Evolutionary conservation across 92 coral and sea anemone genomes (phyloP).

Genomic region (Actinernus sp.): DNA sequence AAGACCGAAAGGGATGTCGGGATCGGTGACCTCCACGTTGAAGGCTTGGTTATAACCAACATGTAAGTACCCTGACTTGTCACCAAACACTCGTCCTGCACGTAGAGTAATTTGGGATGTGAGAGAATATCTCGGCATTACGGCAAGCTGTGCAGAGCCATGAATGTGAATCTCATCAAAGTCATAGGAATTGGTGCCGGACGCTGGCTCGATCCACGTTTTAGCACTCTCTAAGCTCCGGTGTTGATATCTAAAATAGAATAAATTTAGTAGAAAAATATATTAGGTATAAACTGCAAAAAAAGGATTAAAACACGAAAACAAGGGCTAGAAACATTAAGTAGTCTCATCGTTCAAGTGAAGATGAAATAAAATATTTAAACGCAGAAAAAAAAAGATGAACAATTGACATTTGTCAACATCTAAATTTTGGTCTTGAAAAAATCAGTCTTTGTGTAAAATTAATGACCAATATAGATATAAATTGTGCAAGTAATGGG

Average conservation of each 20-base stretch:
- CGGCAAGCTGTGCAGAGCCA: constrained; percentile 68
- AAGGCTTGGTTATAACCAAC: constrained; percentile 64
- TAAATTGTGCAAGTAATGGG: too few relatives aligned
- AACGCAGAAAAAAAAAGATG: not conserved
- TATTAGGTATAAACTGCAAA: too few relatives aligned
- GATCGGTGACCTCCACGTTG: constrained; percentile 55
- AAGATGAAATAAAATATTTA: too few relatives aligned
- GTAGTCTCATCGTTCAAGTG: too few relatives aligned
- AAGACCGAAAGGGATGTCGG: constrained; percentile 70
- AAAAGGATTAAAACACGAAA: too few relatives aligned
- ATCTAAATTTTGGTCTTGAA: too few relatives aligned
- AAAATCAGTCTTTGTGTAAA: too few relatives aligned
- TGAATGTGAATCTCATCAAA: constrained; percentile 63
- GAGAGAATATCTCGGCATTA: constrained; percentile 25
- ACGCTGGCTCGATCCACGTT: constrained; percentile 69
- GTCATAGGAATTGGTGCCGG: constrained; percentile 26
- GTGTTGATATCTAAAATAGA: constrained; percentile 55
- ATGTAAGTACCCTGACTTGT: constrained; percentile 64
- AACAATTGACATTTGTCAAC: too few relatives aligned
- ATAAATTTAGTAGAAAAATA: too few relatives aligned
- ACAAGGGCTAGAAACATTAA: too few relatives aligned
- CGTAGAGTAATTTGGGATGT: constrained; percentile 32
- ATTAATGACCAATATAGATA: too few relatives aligned
- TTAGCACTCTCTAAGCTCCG: constrained; percentile 60
- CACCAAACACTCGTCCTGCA: constrained; percentile 60